Base-by-base conservation (phyloP, 2,113 vertebrate genomes). In the Mobula birostris region DNA sequence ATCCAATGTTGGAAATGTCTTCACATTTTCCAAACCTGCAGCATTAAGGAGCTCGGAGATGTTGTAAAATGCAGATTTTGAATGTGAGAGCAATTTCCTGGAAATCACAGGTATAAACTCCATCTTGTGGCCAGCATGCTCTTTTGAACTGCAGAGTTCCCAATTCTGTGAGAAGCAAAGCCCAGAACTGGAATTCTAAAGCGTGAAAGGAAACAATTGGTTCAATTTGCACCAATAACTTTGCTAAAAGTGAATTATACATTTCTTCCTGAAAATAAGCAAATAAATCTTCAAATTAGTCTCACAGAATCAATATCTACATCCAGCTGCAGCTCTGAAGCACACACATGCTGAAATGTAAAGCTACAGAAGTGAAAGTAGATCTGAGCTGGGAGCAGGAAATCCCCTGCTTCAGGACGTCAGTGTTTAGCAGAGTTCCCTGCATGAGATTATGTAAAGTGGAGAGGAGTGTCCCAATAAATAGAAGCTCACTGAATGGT, bases 401-500 rank as follows among this genome's bases (percentile, higher is more conserved):
- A 72, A 92, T 70, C 72, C 68, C 90, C 68, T 92, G 40, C 32
- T 21, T 12, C 36, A 7, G 36, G 5, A 72, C 40, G 8, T 48
- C 70, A 72, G 70, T 19, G 19, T 17, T 92, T 72, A 8, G 5
- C 32, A 40, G 36, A 1, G 72, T 92, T 24, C 29, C 14, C 19
- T 92, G n/a, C 21, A 24, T 2, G 19, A 48, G 63, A 72, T 72
- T 24, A 70, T 11, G 32, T 36, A 48, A 72, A 11, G 48, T 36
- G 36, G 90, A 92, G 66, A 72, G 36, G 17, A 48, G 36, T 19
- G 68, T 72, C 90, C 70, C 32, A 40, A 93, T 93, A 93, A 93
- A 74, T 93, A 74, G 36, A 24, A 48, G 21, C 21, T 70, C 19
- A 74, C 21, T 72, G 68, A 66, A 12, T 11, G 17, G 0, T 0